A percentile compares a stretch with the other conserved stretches of the same genome.
Evolutionary conservation across 2,888 invertebrate species (phyloP).

Genomic region (Leptinotarsa peninsularis): DNA sequence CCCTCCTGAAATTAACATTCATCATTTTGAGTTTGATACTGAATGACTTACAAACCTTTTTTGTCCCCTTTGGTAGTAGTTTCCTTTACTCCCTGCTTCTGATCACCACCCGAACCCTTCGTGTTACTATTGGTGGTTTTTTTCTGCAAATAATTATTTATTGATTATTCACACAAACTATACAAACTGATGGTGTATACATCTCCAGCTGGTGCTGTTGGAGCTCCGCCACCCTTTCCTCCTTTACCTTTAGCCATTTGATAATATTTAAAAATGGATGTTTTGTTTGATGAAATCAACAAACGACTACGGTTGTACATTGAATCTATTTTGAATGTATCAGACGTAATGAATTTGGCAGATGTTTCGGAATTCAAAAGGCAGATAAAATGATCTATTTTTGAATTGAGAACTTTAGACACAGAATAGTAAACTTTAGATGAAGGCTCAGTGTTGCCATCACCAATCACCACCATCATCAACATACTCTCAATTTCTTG

Average conservation of each 20-base stretch:
- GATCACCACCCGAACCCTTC: neutral
- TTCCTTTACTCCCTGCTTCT: constrained; percentile 6
- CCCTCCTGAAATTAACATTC: neutral
- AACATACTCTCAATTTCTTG: too few species aligned
- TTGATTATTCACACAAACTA: neutral
- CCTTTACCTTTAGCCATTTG: constrained; percentile 9
- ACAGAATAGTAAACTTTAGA: too few species aligned
- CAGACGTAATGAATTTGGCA: neutral
- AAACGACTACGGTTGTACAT: neutral
- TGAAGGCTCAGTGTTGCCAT: too few species aligned
- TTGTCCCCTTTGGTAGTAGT: neutral
- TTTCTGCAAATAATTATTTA: neutral
- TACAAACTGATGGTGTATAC: neutral
- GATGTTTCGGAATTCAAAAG: neutral
- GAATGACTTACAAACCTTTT: neutral
- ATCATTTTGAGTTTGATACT: neutral
- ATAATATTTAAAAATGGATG: neutral
- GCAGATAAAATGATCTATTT: neutral
- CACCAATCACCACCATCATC: too few species aligned
- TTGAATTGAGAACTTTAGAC: neutral
- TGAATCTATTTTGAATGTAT: constrained; percentile 3
- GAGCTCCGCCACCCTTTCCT: neutral
- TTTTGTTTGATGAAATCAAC: neutral
- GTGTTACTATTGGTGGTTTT: neutral
- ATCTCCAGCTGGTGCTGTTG: neutral